Evolutionary conservation across 1,140 invertebrate genomes (phyloP).

Genomic region (Hyles vespertilio): DNA sequence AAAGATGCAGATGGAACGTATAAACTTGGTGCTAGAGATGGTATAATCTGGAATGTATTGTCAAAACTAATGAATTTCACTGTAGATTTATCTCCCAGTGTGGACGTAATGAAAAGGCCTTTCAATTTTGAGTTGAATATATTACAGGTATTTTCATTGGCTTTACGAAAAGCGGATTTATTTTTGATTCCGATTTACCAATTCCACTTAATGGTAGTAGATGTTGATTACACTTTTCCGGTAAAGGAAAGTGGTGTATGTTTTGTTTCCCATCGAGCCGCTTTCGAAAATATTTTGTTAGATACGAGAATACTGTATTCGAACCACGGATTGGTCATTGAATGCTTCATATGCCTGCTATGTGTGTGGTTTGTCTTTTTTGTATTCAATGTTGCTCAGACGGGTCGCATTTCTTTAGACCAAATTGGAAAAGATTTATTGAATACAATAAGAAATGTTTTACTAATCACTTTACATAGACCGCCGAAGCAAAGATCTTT

Average conservation of each 20-base stretch:
- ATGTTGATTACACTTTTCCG: constrained; percentile 50
- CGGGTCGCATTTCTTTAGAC: constrained; percentile 36
- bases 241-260: constrained; percentile 61
- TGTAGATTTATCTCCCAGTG: constrained; percentile 44
- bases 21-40: constrained; percentile 44
- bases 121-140: constrained; percentile 54
- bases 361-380: constrained; percentile 55
- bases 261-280: constrained; percentile 49
- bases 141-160: constrained; percentile 47
- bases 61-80: constrained; percentile 54
- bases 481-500: constrained; percentile 43
- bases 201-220: constrained; percentile 52
- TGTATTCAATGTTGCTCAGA: constrained; percentile 43
- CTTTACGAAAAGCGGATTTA: constrained; percentile 51
- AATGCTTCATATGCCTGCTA: constrained; percentile 46
- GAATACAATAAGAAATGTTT: constrained; percentile 46
- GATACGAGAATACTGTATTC: constrained; percentile 40
- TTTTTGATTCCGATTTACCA: constrained; percentile 55
- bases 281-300: constrained; percentile 52
- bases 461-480: constrained; percentile 48
- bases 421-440: constrained; percentile 57
- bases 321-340: constrained; percentile 29
- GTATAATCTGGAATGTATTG: constrained; percentile 55
- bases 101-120: constrained; percentile 31
- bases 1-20: constrained; percentile 36